Base-by-base conservation (phyloP, 2,113 vertebrate genomes). In the Sakesphorus luctuosus region DNA sequence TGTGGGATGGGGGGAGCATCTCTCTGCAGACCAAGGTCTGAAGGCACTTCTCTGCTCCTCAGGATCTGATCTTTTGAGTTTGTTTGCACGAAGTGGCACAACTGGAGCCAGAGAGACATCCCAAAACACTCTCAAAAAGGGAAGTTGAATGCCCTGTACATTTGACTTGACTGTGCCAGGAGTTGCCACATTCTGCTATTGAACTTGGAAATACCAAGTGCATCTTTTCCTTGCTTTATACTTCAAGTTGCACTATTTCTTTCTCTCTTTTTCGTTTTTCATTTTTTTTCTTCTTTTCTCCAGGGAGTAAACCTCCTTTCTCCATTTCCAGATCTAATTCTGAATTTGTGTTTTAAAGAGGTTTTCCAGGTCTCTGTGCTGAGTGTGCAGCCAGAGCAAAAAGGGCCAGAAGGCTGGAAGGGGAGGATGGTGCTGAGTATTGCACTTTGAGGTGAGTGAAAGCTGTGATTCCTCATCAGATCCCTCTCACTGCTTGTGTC, bases 231-330 rank as follows among this genome's bases (percentile, higher is more conserved):
- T 67, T 77, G 44, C 15, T 46, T 79, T 69, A 16, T 25, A 14
- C 13, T 43, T 91, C 50, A 29, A 13, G 18, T 20, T 3, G 3
- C 29, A 12, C 55, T 0, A 59, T n/a, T 66, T 65, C 0, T 0
- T 73, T 91, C 87, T 69, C 55, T 43, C 19, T 58, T 13, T 21
- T 28, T 28, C n/a, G n/a, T 9, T 40, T 40, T 40, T 40, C 38
- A 5, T 91, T 89, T 69, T 69, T 43, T 28, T 58, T 21, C 14
- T 29, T 18, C 18, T 58, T 21, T 23, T 29, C 26, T 9, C 61
- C 46, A 63, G 35, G 80, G 28, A 38, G 35, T 21, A 58, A 50
- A 3, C 8, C 1, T 7, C 5, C 7, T 25, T 36, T 18, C 1
- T 3, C 4, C 0, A 0, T 55, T 83, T 85, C 36, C 13, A 65